phyloP scores from a whole-genome alignment of 2,113 vertebrate species.

The Nothocercus nigrocapillus region DNA sequence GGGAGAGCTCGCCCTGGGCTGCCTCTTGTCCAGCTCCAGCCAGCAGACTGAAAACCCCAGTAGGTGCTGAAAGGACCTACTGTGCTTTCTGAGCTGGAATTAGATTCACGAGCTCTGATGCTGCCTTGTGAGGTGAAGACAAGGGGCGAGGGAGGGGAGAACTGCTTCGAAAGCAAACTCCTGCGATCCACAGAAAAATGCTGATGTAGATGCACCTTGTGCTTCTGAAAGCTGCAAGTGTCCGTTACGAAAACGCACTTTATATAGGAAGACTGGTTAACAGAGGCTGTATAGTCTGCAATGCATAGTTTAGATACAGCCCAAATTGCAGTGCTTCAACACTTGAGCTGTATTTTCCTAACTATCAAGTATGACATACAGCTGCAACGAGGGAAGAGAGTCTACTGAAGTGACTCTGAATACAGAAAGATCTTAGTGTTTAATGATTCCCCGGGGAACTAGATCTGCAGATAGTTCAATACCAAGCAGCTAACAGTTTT shows the following conservation, averaged over 20 bases:
- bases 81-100: neutral
- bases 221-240: neutral
- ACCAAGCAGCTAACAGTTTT: neutral
- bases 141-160: fast-evolving
- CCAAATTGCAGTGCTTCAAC: neutral
- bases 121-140: neutral
- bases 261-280: neutral
- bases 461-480: neutral
- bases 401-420: neutral
- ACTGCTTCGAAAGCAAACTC: fast-evolving
- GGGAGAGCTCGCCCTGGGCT: neutral
- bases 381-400: neutral
- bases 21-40: neutral
- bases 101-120: neutral
- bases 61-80: neutral
- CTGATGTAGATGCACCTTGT: fast-evolving
- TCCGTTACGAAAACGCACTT: neutral
- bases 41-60: neutral
- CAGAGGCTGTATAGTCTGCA: neutral
- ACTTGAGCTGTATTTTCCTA: fast-evolving
- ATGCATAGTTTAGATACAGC: neutral
- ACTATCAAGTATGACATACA: neutral
- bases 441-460: neutral
- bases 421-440: neutral
- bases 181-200: fast-evolving